Percentiles rank a stretch among this genome's conserved stretches.
Conservation (phyloP, 2,797 vertebrate species). For the Smutsia gigantea region DNA sequence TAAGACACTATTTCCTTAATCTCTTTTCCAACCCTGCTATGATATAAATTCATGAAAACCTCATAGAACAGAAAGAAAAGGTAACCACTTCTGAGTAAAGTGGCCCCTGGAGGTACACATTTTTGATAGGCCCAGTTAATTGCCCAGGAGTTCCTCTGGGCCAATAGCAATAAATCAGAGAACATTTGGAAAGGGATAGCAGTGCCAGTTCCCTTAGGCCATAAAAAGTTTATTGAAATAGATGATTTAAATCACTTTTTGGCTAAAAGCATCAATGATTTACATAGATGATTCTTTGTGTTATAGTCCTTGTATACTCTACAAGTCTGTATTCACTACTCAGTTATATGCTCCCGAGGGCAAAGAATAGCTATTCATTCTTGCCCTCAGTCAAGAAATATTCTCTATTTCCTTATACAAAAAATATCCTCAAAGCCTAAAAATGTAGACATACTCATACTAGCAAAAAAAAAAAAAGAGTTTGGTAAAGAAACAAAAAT, state of each 20-base stretch:
- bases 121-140: slow-evolving; percentile 36
- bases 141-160: slow-evolving; percentile 22
- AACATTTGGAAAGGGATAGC: neutral
- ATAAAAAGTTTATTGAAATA: slow-evolving; percentile 47
- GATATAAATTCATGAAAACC: neutral
- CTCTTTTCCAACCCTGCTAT: neutral
- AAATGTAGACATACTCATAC: neutral
- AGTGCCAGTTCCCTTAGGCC: slow-evolving; percentile 16
- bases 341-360: neutral
- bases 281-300: neutral
- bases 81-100: slow-evolving; percentile 11
- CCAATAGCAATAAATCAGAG: slow-evolving; percentile 31
- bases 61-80: neutral
- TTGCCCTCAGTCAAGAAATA: neutral
- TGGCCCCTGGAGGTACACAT: neutral
- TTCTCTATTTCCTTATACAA: neutral
- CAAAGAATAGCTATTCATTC: neutral
- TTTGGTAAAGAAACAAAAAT: slow-evolving; percentile 20
- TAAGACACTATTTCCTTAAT: neutral
- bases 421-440: neutral
- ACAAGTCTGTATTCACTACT: neutral
- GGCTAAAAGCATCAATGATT: slow-evolving; percentile 26
- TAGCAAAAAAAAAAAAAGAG: neutral
- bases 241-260: slow-evolving; percentile 38
- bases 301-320: neutral